phyloP scores from a whole-genome alignment of 2,797 vertebrate species.

The Sternotherus odoratus region DNA sequence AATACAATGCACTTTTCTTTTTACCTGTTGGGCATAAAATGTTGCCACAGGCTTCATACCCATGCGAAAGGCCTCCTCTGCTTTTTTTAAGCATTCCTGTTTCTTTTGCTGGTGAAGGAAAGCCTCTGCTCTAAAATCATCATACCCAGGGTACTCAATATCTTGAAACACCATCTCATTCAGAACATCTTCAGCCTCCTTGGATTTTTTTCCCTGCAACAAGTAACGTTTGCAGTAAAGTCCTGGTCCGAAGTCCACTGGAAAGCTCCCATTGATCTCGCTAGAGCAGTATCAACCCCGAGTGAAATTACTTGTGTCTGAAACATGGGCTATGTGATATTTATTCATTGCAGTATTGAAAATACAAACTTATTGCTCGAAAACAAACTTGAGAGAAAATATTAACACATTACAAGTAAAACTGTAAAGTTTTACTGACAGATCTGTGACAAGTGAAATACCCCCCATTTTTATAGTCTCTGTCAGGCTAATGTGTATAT shows the following conservation, averaged over 20 bases:
- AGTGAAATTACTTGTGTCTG: background rate
- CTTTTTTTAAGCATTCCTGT: constrained; percentile 90
- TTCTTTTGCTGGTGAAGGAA: constrained; percentile 88
- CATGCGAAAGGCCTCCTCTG: constrained; percentile 91
- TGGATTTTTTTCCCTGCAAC: constrained; percentile 74
- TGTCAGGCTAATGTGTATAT: background rate
- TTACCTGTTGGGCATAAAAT: constrained; percentile 94
- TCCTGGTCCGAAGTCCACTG: background rate
- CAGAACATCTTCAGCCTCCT: constrained; percentile 74
- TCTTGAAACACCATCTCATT: constrained; percentile 86
- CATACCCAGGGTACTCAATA: constrained; percentile 90
- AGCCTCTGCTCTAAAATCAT: constrained; percentile 94
- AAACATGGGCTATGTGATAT: background rate
- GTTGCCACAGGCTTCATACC: constrained; percentile 93
- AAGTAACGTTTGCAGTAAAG: background rate
- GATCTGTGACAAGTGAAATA: background rate
- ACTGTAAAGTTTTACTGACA: background rate
- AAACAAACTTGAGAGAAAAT: background rate
- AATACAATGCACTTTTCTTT: background rate
- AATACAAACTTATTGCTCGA: background rate
- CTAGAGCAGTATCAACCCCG: background rate
- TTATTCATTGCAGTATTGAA: background rate
- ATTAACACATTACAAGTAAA: background rate
- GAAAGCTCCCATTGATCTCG: background rate
- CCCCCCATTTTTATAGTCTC: background rate